These are phyloP conservation scores for Limnephilus rhombicus DNA, from an alignment of 2,888 invertebrate species.

Conservation along the genomic window DNA sequence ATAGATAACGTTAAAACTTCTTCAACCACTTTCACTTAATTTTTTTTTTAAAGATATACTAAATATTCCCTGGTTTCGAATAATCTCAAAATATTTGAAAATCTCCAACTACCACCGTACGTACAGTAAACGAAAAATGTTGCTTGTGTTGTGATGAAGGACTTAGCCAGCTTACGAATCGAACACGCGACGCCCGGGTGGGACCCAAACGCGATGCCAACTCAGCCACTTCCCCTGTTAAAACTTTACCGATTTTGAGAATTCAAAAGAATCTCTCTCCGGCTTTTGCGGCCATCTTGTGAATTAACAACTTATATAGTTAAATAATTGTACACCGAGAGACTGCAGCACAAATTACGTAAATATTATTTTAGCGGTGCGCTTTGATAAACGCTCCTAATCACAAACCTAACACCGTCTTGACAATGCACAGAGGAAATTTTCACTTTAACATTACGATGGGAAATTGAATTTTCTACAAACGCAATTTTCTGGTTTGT, in stretches of 20 bases:
- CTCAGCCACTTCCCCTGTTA: neutral
- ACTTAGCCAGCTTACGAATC: too few species aligned
- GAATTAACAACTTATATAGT: neutral
- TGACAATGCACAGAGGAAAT: neutral
- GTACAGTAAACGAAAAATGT: too few species aligned
- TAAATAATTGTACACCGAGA: neutral
- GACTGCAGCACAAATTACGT: neutral
- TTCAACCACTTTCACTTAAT: neutral
- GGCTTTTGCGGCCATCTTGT: neutral
- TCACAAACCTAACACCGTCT: neutral
- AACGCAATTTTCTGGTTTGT: neutral
- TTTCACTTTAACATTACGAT: neutral
- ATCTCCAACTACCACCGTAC: too few species aligned
- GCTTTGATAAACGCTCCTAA: neutral
- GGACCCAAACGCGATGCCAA: too few species aligned
- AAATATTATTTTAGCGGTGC: neutral
- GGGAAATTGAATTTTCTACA: neutral
- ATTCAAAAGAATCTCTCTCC: too few species aligned
- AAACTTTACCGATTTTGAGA: neutral
- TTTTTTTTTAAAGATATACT: neutral
- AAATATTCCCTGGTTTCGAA: too few species aligned
- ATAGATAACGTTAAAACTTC: neutral
- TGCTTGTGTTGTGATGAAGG: too few species aligned
- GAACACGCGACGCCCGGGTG: too few species aligned
- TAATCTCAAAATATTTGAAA: too few species aligned